Base-by-base conservation (phyloP, 2,113 vertebrate genomes). In the Ranitomeya imitator region DNA sequence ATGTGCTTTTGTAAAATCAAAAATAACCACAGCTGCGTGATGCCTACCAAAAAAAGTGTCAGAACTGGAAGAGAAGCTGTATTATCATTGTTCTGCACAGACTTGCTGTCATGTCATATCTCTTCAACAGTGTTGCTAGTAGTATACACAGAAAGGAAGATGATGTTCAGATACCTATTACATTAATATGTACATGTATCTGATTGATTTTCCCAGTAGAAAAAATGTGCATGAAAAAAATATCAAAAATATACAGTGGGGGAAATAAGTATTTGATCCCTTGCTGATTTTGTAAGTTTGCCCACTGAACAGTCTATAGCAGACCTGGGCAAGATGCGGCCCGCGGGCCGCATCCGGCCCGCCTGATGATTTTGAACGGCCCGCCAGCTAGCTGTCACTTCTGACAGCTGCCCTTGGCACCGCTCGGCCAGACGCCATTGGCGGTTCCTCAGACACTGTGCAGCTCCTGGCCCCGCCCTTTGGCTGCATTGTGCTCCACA, bases 1-100 rank as follows among this genome's bases (percentile, higher is more conserved):
- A 81, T 71, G 63, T 81, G 78, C 78, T 71, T 87, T 80, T 71
- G 86, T 71, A 73, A 81, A 87, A 81, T 87, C 61, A 87, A 87
- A 86, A 79, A 52, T 71, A 80, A 80, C 78, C 63, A 69, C 86
- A 87, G 63, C 63, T 87, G 86, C 78, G 31, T 87, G 86, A 57
- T 81, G 86, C 52, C 86, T 69, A 65, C 78, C 86, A 87, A 80
- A 26, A 12, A 79, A 71, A 26, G 45, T 87, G 76, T 86, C 51
- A 80, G 77, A 80, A 73, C 63, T 80, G 60, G 37, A 52, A 69
- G n/a, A 79, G 78, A 67, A 55, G 74, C 77, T 31, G 23, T 59
- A 71, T 87, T 87, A 71, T 71, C 78, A 87, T 55, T 81, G 86
- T 71, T 71, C 54, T 81, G 55, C 55, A 63, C 18, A 15, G 23